A percentile compares a stretch with the other conserved stretches of the same genome.
These are phyloP conservation scores for Manis pentadactyla DNA, from an alignment of 2,797 vertebrate species.

Conservation along the genomic window DNA sequence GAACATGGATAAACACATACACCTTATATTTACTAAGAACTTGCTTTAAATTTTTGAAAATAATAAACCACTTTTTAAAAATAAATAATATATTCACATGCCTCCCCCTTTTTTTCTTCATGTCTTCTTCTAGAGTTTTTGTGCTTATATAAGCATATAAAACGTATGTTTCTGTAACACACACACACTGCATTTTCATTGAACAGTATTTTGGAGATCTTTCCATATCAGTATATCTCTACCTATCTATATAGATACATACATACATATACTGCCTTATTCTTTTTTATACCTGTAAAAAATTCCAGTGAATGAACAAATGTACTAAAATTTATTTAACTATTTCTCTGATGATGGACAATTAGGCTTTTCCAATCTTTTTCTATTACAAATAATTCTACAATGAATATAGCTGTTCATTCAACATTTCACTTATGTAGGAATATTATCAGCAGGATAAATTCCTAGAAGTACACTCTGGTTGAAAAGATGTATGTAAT, in stretches of 20 bases:
- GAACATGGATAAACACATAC: not conserved
- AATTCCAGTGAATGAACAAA: slow-evolving; percentile 5
- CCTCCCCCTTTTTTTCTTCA: not conserved
- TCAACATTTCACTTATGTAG: not conserved
- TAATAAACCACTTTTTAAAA: not conserved
- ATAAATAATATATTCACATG: slow-evolving; percentile 9
- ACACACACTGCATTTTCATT: not conserved
- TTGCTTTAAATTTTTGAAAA: not conserved
- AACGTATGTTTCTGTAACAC: not conserved
- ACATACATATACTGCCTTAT: not conserved
- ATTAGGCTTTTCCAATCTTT: not conserved
- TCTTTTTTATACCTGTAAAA: not conserved
- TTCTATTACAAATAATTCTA: not conserved
- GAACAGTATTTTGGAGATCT: not conserved
- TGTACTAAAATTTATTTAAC: not conserved
- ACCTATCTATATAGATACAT: not conserved
- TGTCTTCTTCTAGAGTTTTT: not conserved
- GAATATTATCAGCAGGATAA: not conserved
- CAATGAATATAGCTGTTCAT: not conserved
- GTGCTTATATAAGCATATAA: not conserved
- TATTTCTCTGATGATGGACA: not conserved
- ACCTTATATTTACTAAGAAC: not conserved
- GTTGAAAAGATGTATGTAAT: not conserved
- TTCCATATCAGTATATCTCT: not conserved
- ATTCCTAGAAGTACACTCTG: not conserved